A percentile compares a stretch with the other conserved stretches of the same genome.
phyloP scores from a whole-genome alignment of 2,888 invertebrate species.

The Drosophila paracracens region DNA sequence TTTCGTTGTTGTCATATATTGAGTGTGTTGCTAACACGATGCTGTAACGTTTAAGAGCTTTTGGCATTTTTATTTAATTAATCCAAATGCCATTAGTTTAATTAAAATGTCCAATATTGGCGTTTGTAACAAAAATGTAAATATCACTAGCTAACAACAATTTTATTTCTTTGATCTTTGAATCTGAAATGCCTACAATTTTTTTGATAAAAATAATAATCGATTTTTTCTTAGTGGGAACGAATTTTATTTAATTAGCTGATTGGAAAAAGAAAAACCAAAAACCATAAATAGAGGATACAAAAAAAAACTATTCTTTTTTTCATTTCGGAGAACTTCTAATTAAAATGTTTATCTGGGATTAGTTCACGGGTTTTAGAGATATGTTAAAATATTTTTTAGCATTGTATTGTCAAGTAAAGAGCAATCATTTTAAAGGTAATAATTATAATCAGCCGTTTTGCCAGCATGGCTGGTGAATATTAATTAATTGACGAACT shows the following conservation, averaged over 20 bases:
- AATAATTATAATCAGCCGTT: not conserved
- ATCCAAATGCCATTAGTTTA: conserved; percentile 68
- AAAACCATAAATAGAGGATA: not conserved
- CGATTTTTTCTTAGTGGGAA: not conserved
- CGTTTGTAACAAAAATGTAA: conserved; percentile 48
- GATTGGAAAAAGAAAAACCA: not conserved
- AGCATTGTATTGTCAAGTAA: not conserved
- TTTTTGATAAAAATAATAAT: not conserved
- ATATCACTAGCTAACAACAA: conserved; percentile 6
- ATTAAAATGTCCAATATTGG: conserved; percentile 65
- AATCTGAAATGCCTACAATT: not conserved
- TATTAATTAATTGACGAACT: not conserved
- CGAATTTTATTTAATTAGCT: not conserved
- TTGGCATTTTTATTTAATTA: conserved; percentile 65
- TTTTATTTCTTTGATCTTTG: not conserved
- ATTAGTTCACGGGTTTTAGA: too few species aligned
- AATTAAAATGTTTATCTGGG: not conserved
- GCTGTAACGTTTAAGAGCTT: conserved; percentile 20
- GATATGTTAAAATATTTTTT: not conserved
- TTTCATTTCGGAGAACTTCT: not conserved
- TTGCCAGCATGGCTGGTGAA: not conserved
- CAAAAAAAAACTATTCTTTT: not conserved
- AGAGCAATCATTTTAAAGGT: not conserved
- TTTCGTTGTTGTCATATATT: conserved; percentile 4
- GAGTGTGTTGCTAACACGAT: conserved; percentile 54